Evolutionary conservation across 2,888 invertebrate species (phyloP), one percentile per base, ranked within the genome.

Genomic region (Leucoma salicis): DNA sequence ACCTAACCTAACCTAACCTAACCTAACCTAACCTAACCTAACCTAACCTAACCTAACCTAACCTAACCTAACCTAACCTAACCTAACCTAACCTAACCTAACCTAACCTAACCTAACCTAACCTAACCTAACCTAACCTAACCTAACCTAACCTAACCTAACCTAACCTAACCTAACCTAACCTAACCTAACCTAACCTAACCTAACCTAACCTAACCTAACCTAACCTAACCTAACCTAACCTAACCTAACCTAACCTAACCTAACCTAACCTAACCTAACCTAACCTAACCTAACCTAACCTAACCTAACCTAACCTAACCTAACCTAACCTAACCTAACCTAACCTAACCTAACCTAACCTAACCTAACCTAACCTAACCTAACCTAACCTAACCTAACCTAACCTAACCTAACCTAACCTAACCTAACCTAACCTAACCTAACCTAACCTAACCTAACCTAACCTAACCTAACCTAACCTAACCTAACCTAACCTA

Each of bases 151-250:
- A 48, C 43, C 48, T 48, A 48, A 48, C 48, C 48, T 52, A 49
- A 49, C 49, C 49, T 50, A 50, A 50, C 49, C 50, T 46, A 49
- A 49, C 49, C 49, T 49, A 49, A 58, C 57, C 60, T 60, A 58
- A 60, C 57, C 60, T 58, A 58, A 58, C 58, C 60, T 63, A 58
- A 57, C 57, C 57, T 57, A 56, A 55, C 53, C 51, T 56, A 52
- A 61, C 53, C 54, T 57, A 59, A 53, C 53, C 59, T 56, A 55
- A 51, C 56, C 55, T 53, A 55, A 60, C 53, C 55, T 52, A 52
- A 57, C 54, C 55, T 55, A 55, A 57, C 55, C 53, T 51, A 51
- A 57, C 51, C 53, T 51, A 57, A 57, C 53, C 53, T 55, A 58
- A 58, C 58, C 58, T 58, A 56, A 57, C 56, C 53, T 50, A 53